Percentiles rank a stretch among this genome's conserved stretches.
These are phyloP conservation scores for Sapayoa aenigma DNA, from an alignment of 2,113 vertebrate genomes.

Conservation along the genomic window DNA sequence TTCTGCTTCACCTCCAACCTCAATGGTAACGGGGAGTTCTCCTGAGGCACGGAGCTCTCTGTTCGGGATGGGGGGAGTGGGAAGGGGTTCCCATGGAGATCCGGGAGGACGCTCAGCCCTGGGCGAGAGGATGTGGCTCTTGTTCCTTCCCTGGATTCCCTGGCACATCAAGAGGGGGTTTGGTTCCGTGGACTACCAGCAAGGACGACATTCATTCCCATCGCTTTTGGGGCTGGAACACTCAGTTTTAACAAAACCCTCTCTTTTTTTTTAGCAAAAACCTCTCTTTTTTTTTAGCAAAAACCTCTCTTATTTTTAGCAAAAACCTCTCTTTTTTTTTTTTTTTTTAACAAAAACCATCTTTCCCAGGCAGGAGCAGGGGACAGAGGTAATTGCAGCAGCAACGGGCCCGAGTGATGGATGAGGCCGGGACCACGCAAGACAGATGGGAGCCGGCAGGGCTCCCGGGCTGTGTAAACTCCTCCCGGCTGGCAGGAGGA, in stretches of 20 bases:
- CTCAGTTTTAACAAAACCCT: too few relatives aligned
- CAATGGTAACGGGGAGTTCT: slow-evolving; percentile 75
- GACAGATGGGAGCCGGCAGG: not conserved
- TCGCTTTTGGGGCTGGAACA: not conserved
- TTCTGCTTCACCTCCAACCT: slow-evolving; percentile 97
- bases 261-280: too few relatives aligned
- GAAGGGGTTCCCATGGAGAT: fast-evolving
- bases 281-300: not conserved
- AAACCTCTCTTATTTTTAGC: not conserved
- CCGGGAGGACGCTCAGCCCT: not conserved
- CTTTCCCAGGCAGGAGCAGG: not conserved
- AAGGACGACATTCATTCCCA: not conserved
- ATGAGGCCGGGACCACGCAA: not conserved
- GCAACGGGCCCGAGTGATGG: not conserved
- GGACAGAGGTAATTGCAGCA: not conserved
- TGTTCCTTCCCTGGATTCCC: too few relatives aligned
- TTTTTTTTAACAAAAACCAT: too few relatives aligned
- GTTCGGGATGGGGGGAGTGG: fast-evolving
- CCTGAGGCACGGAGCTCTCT: not conserved
- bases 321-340: not conserved
- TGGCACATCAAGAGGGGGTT: too few relatives aligned
- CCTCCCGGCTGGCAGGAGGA: not conserved
- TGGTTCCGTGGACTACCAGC: fast-evolving
- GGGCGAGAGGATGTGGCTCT: not conserved
- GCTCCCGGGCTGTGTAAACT: not conserved